Evolutionary conservation across 2,797 vertebrate genomes (phyloP).

Genomic region (Microctenopoma stevenorrisi): DNA sequence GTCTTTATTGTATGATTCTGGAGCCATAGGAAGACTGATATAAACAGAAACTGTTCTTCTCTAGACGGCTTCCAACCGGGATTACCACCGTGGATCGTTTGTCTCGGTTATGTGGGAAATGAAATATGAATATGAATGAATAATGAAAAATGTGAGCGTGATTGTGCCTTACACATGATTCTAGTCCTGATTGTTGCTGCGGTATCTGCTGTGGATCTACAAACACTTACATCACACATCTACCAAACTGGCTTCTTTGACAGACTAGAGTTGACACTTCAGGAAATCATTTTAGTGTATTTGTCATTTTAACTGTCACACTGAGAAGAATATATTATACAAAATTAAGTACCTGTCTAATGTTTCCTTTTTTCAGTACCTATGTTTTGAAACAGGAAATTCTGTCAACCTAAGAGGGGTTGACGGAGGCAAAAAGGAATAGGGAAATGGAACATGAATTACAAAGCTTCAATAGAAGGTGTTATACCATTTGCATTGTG

Average conservation of each 20-base stretch:
- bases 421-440: background rate
- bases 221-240: slow-evolving; percentile 6
- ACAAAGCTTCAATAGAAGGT: background rate
- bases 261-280: background rate
- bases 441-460: background rate
- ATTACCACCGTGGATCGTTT: too few species aligned
- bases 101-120: background rate
- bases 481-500: background rate
- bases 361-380: background rate
- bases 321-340: background rate
- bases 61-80: too few species aligned
- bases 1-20: background rate
- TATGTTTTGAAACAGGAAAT: slow-evolving; percentile 16
- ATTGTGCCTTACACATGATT: background rate
- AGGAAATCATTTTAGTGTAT: background rate
- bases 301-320: background rate
- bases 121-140: background rate
- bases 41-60: too few species aligned
- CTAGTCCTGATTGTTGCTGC: slow-evolving; percentile 9
- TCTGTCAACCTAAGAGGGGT: background rate
- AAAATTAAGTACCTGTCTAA: slow-evolving; percentile 1
- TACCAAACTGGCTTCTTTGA: slow-evolving; percentile 20
- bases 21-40: background rate
- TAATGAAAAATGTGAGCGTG: background rate
- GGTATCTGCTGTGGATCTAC: background rate